Evolutionary conservation across 2,797 vertebrate species (phyloP).

Genomic region (Leptoclinus maculatus): DNA sequence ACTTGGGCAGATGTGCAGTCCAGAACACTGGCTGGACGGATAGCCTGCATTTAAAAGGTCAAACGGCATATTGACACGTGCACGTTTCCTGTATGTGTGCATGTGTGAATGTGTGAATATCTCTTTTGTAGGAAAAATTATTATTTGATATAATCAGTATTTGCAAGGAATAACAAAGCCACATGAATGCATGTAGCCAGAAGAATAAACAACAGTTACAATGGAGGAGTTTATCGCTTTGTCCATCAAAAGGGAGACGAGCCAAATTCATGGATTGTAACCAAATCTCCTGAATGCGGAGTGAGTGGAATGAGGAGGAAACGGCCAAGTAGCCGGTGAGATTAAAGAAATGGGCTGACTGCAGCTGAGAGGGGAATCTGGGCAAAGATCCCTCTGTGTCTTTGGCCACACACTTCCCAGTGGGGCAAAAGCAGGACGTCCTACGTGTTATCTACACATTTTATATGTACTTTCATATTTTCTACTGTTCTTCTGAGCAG

Average conservation of each 20-base stretch:
- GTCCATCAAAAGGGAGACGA: constrained; percentile 8
- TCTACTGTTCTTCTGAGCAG: neutral
- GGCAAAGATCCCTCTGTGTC: constrained; percentile 50
- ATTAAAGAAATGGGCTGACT: constrained; percentile 61
- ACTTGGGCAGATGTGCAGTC: constrained; percentile 58
- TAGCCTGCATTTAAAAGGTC: constrained; percentile 33
- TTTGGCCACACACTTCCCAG: constrained; percentile 38
- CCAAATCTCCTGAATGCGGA: constrained; percentile 59
- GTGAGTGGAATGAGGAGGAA: constrained; percentile 53
- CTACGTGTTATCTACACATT: neutral
- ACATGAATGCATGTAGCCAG: neutral
- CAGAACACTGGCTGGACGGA: constrained; percentile 6
- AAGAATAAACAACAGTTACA: constrained; percentile 9
- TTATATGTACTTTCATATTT: neutral
- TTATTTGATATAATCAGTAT: neutral
- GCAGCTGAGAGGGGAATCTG: constrained; percentile 41
- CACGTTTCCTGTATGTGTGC: neutral
- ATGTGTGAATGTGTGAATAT: neutral
- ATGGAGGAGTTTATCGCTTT: constrained; percentile 34
- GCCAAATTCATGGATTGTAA: constrained; percentile 55
- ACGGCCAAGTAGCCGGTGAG: constrained; percentile 63
- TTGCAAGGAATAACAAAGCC: neutral
- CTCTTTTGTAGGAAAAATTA: neutral
- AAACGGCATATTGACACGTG: constrained; percentile 13
- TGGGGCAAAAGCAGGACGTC: constrained; percentile 5